A percentile compares a stretch with the other conserved stretches of the same genome.
These are phyloP conservation scores for Drosophila pruinosa DNA, from an alignment of 1,140 invertebrate species.

Conservation along the genomic window DNA sequence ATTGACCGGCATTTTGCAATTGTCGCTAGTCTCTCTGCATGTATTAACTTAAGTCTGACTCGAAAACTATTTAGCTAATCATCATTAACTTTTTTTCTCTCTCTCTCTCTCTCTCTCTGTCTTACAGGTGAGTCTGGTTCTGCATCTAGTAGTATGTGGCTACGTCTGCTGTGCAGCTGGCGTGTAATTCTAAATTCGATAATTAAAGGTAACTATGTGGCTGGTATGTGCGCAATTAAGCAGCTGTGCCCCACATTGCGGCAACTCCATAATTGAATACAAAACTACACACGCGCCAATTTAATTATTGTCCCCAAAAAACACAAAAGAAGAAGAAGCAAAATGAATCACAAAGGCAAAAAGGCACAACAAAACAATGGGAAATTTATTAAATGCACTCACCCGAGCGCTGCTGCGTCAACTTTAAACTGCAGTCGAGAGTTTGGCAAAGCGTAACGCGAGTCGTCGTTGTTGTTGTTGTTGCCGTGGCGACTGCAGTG, in stretches of 20 bases:
- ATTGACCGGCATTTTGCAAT: slow-evolving; percentile 30
- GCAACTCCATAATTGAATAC: slow-evolving; percentile 14
- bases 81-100: slow-evolving; percentile 23
- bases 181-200: slow-evolving; percentile 47
- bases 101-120: slow-evolving; percentile 16
- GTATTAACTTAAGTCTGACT: slow-evolving; percentile 23
- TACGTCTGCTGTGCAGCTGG: slow-evolving; percentile 21
- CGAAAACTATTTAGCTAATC: slow-evolving; percentile 25
- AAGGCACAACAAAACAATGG: slow-evolving; percentile 55
- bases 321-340: neutral
- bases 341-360: slow-evolving; percentile 16
- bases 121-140: slow-evolving; percentile 70
- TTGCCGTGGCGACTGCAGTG: slow-evolving; percentile 47
- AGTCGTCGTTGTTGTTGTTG: slow-evolving; percentile 38
- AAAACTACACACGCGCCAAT: slow-evolving; percentile 47
- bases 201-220: slow-evolving; percentile 67
- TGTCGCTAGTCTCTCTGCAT: neutral
- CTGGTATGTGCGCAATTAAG: slow-evolving; percentile 57
- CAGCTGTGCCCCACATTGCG: slow-evolving; percentile 60
- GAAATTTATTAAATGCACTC: slow-evolving; percentile 65
- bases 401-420: slow-evolving; percentile 29
- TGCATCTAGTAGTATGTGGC: too few relatives aligned
- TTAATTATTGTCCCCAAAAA: slow-evolving; percentile 51
- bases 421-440: slow-evolving; percentile 57
- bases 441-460: slow-evolving; percentile 60